phyloP scores from a whole-genome alignment of 2,888 invertebrate species.

The Uloborus plumipes region DNA sequence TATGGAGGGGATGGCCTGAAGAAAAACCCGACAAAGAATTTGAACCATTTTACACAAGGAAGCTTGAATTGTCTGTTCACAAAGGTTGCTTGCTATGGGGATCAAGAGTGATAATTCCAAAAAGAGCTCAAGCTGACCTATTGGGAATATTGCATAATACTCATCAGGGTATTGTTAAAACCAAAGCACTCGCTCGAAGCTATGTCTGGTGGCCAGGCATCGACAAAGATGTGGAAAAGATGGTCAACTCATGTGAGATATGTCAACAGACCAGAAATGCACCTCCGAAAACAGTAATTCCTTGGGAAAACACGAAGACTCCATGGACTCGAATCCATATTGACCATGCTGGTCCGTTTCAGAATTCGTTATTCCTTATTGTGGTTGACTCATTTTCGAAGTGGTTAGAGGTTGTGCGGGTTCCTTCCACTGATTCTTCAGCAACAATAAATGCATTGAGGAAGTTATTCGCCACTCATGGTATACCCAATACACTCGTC shows the following conservation, averaged over 20 bases:
- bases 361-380: slow-evolving; percentile 17
- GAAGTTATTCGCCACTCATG: too few species aligned
- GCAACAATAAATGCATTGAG: too few species aligned
- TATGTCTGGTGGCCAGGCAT: background rate
- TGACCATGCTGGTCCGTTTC: slow-evolving; percentile 61
- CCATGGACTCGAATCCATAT: slow-evolving; percentile 26
- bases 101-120: too few species aligned
- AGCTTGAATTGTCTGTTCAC: background rate
- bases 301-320: too few species aligned
- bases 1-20: slow-evolving; percentile 8
- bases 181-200: background rate
- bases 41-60: background rate
- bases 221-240: background rate
- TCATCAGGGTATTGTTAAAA: slow-evolving; percentile 17
- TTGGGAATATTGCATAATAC: slow-evolving; percentile 1
- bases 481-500: too few species aligned
- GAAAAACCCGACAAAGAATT: background rate
- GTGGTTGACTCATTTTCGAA: too few species aligned
- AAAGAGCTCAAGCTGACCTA: too few species aligned
- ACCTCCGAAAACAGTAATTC: background rate
- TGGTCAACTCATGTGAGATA: background rate
- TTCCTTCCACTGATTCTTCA: too few species aligned
- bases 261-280: slow-evolving; percentile 10
- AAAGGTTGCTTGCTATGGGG: background rate
- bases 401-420: too few species aligned